A percentile compares a stretch with the other conserved stretches of the same genome.
Evolutionary conservation across 2,888 invertebrate genomes (phyloP).

Genomic region (Papilio elwesi): DNA sequence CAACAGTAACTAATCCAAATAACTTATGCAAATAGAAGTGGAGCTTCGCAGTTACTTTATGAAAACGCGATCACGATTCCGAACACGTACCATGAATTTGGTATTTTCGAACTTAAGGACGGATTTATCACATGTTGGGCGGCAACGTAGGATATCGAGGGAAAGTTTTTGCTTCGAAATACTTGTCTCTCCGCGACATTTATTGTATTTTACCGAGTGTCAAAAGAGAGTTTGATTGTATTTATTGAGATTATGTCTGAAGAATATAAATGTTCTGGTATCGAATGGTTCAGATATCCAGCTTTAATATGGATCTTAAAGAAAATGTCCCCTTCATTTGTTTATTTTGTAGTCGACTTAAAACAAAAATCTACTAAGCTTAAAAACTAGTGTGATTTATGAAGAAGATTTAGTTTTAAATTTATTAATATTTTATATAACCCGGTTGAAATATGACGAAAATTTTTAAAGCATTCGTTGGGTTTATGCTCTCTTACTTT

Average conservation of each 20-base stretch:
- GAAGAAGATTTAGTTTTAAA: no score
- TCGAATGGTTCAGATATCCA: not conserved
- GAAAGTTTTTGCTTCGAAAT: slow-evolving; percentile 28
- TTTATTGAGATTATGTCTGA: slow-evolving; percentile 14
- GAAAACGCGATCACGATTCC: slow-evolving; percentile 36
- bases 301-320: not conserved
- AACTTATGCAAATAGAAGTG: slow-evolving; percentile 36
- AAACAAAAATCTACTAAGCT: no score
- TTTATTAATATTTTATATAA: no score
- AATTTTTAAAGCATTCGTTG: no score
- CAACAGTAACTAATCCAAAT: slow-evolving; percentile 30
- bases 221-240: slow-evolving; percentile 28
- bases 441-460: no score
- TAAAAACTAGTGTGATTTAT: no score
- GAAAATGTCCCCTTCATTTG: no score
- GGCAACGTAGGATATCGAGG: slow-evolving; percentile 25
- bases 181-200: slow-evolving; percentile 28
- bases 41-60: slow-evolving; percentile 36
- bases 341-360: no score
- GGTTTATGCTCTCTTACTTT: no score
- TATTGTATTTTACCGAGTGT: slow-evolving; percentile 27
- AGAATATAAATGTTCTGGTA: slow-evolving; percentile 3
- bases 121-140: slow-evolving; percentile 40
- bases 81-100: slow-evolving; percentile 39
- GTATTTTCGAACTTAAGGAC: slow-evolving; percentile 38